A percentile compares a stretch with the other conserved stretches of the same genome.
Conservation (phyloP, 2,113 vertebrate species). For the Cepphus grylle region DNA sequence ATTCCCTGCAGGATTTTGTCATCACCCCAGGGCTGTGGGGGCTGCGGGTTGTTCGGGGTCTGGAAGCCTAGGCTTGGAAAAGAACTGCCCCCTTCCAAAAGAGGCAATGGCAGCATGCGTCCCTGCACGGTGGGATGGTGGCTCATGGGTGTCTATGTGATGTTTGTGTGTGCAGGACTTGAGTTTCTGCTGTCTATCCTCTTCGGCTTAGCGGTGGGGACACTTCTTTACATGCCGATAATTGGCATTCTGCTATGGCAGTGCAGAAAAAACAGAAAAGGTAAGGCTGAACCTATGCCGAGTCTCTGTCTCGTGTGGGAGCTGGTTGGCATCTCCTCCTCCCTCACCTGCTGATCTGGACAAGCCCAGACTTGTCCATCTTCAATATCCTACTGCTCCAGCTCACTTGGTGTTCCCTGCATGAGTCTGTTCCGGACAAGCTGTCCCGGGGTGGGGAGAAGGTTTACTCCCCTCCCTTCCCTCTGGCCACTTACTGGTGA, state of each 20-base stretch:
- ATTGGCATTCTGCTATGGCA: slow-evolving; percentile 5
- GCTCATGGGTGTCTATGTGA: not conserved
- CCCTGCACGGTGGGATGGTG: accelerated
- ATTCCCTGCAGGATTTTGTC: not conserved
- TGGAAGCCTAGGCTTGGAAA: not conserved
- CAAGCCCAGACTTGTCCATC: not conserved
- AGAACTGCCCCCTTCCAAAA: accelerated
- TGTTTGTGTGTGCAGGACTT: not conserved
- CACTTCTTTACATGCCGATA: not conserved
- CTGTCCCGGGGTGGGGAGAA: not conserved
- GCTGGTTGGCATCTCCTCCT: not conserved
- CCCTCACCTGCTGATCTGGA: not conserved
- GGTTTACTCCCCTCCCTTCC: not conserved
- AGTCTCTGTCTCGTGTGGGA: not conserved
- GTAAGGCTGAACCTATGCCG: not conserved
- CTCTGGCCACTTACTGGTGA: not conserved
- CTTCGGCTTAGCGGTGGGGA: not conserved
- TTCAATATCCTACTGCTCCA: not conserved
- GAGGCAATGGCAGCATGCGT: not conserved
- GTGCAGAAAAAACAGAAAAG: not conserved
- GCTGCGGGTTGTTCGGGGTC: not conserved
- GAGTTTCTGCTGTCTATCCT: not conserved
- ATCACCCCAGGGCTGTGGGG: not conserved
- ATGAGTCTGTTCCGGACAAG: not conserved
- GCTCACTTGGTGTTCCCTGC: not conserved